These are phyloP conservation scores for Drosophila niveifrons DNA, from an alignment of 2,888 invertebrate species.

Conservation along the genomic window DNA sequence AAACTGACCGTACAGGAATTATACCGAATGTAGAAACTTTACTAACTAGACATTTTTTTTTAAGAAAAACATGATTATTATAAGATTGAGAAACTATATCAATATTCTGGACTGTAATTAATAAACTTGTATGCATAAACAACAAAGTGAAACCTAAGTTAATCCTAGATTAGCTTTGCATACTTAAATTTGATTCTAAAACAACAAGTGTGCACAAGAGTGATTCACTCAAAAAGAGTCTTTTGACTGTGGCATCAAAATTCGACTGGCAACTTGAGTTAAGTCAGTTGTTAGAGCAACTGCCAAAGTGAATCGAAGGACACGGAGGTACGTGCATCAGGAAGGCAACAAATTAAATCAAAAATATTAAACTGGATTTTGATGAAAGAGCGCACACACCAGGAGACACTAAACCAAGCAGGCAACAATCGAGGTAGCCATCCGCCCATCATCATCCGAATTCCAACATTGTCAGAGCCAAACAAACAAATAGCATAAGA, in stretches of 20 bases:
- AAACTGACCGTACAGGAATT: no score
- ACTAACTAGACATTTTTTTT: no score
- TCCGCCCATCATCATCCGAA: not conserved
- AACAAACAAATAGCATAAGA: conserved; percentile 59
- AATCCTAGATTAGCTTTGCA: conserved; percentile 41
- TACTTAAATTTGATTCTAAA: conserved; percentile 17
- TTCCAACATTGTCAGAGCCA: conserved; percentile 50
- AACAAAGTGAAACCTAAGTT: not conserved
- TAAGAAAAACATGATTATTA: no score
- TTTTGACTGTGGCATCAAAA: conserved; percentile 52
- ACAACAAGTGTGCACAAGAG: conserved; percentile 16
- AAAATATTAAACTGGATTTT: conserved; percentile 77
- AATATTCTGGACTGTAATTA: not conserved
- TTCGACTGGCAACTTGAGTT: conserved; percentile 27
- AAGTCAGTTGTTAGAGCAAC: conserved; percentile 19
- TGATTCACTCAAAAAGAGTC: conserved; percentile 45
- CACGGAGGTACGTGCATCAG: conserved; percentile 48
- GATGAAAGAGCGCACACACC: conserved; percentile 48
- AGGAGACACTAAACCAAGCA: conserved; percentile 32
- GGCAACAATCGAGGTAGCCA: conserved; percentile 55
- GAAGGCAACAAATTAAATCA: conserved; percentile 71
- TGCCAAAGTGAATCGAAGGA: conserved; percentile 29
- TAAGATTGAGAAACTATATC: no score
- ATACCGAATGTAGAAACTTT: no score
- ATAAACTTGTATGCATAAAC: conserved; percentile 16